These are phyloP conservation scores for Gadus chalcogrammus DNA, from an alignment of 2,113 vertebrate genomes.

Conservation along the genomic window DNA sequence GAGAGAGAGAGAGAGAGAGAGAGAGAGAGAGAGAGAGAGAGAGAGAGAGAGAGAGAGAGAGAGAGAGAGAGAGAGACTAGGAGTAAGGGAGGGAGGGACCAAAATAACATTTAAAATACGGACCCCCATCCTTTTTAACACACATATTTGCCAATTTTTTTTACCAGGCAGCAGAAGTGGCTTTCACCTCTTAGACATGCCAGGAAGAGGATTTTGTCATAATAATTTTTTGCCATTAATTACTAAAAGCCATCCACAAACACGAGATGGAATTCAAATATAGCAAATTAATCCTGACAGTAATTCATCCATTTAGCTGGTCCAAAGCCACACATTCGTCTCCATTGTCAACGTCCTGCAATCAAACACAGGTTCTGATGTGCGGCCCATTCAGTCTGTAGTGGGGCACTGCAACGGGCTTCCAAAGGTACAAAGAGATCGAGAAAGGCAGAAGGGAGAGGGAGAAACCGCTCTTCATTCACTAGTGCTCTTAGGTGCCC, in stretches of 20 bases:
- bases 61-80: not conserved
- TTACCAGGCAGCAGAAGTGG: constrained; percentile 37
- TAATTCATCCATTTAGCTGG: constrained; percentile 21
- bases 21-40: too few relatives aligned
- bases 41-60: too few relatives aligned
- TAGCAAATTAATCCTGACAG: constrained; percentile 42
- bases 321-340: too few relatives aligned
- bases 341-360: too few relatives aligned
- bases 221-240: constrained; percentile 58
- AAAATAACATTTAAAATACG: constrained; percentile 34
- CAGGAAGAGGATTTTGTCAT: constrained; percentile 33
- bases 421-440: too few relatives aligned
- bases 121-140: constrained; percentile 14
- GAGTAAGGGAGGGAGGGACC: constrained; percentile 15
- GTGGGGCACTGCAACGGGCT: too few relatives aligned
- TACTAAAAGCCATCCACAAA: constrained; percentile 36
- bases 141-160: constrained; percentile 43
- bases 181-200: constrained; percentile 50
- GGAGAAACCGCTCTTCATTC: too few relatives aligned
- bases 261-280: constrained; percentile 9
- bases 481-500: too few relatives aligned
- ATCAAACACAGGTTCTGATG: too few relatives aligned
- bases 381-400: too few relatives aligned
- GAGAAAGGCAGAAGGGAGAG: too few relatives aligned
- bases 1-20: too few relatives aligned